Evolutionary conservation across 1,140 invertebrate genomes (phyloP), one percentile per base, ranked within the genome.

Genomic region (Drosophila ercepeae): DNA sequence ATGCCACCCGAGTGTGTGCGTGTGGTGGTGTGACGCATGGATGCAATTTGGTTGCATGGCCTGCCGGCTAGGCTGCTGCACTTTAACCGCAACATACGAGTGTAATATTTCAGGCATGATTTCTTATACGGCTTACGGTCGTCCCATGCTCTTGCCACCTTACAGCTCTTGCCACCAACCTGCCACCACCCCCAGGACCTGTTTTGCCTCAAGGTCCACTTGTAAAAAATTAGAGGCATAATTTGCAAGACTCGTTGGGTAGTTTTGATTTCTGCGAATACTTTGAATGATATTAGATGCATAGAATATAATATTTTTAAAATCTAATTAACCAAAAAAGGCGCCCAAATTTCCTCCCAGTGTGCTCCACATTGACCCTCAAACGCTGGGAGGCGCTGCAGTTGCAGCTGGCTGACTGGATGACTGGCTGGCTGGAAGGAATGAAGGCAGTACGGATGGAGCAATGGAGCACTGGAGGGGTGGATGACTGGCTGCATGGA

Each of bases 51-150:
- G 74, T 67, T 69, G 45, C 63, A 73, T 54, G 48, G 59, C 63
- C 78, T 83, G 18, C 51, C 75, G 74, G 51, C 69, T 78, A 42
- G 61, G 69, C 70, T 84, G 79, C 81, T 72, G 79, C 75, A 79
- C 79, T 84, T 84, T 81, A 84, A 84, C 81, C 81, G 82, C 81
- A 84, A 81, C 75, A 71, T 86, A 81, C 73, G 79, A 79, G 71
- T 57, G 74, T 64, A 84, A 84, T 84, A 84, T 86, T 86, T 84
- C 82, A 84, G 78, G 81, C 77, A 86, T 86, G 76, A 84, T 84
- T 84, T 84, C 81, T 84, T 84, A 81, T 86, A 74, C 57, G 61
- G 72, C 60, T 72, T 84, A 50, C 46, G 45, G 51, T 14, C 25
- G 34, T 23, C 60, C 49, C 14, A 23, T n/a, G 39, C 29, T 18